Conservation (phyloP, 2,888 invertebrate species). For the Schizotus pectinicornis region DNA sequence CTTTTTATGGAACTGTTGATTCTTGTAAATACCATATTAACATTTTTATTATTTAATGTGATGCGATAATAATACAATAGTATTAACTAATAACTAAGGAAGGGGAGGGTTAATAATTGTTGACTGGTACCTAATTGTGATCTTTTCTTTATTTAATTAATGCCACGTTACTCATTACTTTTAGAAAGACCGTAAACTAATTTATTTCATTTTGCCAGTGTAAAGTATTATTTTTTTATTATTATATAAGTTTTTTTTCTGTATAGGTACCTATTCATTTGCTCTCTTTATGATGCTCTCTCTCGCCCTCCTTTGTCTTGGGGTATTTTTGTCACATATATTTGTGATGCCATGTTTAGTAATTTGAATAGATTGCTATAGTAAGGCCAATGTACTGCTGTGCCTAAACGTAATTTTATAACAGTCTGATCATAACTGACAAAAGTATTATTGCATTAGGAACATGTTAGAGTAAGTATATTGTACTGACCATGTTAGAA, state of each 20-base stretch:
- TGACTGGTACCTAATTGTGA: too few relatives aligned
- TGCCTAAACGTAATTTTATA: conserved; percentile 44
- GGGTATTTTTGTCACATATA: conserved; percentile 20
- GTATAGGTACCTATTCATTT: too few relatives aligned
- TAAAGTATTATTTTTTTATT: too few relatives aligned
- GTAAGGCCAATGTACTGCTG: conserved; percentile 44
- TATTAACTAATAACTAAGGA: conserved; percentile 9
- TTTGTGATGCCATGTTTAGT: conserved; percentile 29
- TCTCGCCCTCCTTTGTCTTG: conserved; percentile 14
- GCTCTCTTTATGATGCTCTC: too few relatives aligned
- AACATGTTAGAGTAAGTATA: conserved; percentile 27
- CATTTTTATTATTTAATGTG: conserved; percentile 22
- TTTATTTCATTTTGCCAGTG: too few relatives aligned
- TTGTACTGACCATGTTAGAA: conserved; percentile 37
- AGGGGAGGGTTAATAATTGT: conserved; percentile 19
- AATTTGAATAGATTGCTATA: conserved; percentile 28
- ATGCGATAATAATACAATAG: conserved; percentile 28
- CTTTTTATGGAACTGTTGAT: neutral
- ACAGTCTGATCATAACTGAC: conserved; percentile 39
- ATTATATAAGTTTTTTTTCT: too few relatives aligned
- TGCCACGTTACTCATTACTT: too few relatives aligned
- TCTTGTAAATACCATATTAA: conserved; percentile 10
- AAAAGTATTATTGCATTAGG: conserved; percentile 21
- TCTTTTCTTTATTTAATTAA: too few relatives aligned
- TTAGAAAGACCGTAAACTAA: too few relatives aligned